A percentile compares a stretch with the other conserved stretches of the same genome.
Conservation (phyloP, 2,797 vertebrate species). For the Anguilla megastoma region DNA sequence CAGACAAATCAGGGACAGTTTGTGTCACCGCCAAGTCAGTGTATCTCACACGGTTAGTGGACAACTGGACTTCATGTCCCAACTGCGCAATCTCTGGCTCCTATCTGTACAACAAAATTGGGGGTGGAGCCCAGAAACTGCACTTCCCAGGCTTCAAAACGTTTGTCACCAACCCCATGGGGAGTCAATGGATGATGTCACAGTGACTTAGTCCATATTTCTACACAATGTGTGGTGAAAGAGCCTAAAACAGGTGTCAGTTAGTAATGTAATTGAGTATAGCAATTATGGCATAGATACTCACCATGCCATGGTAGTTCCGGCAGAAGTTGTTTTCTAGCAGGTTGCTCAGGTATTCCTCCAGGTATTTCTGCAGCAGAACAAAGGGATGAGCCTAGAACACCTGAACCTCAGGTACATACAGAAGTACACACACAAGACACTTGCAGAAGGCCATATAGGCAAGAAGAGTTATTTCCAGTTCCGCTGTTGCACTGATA, state of each 20-base stretch:
- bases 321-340: constrained; percentile 80
- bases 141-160: too few relatives aligned
- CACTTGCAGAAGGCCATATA: background rate
- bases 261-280: background rate
- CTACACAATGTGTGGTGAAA: too few relatives aligned
- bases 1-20: too few relatives aligned
- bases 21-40: too few relatives aligned
- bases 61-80: too few relatives aligned
- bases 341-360: constrained; percentile 82
- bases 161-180: background rate
- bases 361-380: constrained; percentile 80
- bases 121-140: too few relatives aligned
- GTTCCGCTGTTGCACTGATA: background rate
- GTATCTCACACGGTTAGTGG: too few relatives aligned
- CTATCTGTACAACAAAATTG: too few relatives aligned
- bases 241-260: background rate
- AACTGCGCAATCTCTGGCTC: too few relatives aligned
- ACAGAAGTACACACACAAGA: constrained; percentile 1
- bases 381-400: background rate
- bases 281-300: background rate
- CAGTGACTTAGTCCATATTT: too few relatives aligned
- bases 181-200: background rate
- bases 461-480: background rate
- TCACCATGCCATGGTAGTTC: constrained; percentile 83
- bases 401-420: constrained; percentile 22